A percentile compares a stretch with the other conserved stretches of the same genome.
Evolutionary conservation across 2,888 invertebrate genomes (phyloP).

Genomic region (Achlya flavicornis): DNA sequence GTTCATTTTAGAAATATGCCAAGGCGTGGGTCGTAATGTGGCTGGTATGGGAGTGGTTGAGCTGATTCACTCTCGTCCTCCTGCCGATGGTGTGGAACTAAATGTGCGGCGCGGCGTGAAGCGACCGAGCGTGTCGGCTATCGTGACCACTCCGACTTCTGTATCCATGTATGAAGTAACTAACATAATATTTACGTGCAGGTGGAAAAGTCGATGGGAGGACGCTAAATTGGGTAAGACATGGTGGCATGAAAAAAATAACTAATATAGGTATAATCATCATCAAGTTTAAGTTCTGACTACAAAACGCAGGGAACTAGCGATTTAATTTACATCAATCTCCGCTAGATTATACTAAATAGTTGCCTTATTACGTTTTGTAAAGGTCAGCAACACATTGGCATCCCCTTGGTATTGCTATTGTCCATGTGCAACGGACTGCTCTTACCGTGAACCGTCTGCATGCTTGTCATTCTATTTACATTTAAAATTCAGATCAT

Average conservation of each 20-base stretch:
- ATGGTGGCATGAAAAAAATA: slow-evolving; percentile 26
- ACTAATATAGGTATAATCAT: neutral
- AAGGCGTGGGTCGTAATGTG: slow-evolving; percentile 23
- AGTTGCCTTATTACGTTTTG: no score
- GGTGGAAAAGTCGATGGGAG: slow-evolving; percentile 20
- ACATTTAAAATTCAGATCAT: no score
- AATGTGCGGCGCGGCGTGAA: slow-evolving; percentile 47
- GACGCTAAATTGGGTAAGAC: slow-evolving; percentile 23
- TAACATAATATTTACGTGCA: slow-evolving; percentile 44
- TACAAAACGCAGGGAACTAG: slow-evolving; percentile 9
- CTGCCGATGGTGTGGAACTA: slow-evolving; percentile 64
- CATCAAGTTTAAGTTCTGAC: no score
- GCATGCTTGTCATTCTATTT: no score
- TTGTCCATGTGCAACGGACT: no score
- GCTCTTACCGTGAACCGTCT: no score
- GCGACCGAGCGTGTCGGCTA: slow-evolving; percentile 58
- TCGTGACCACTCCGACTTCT: slow-evolving; percentile 60
- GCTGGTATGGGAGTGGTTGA: slow-evolving; percentile 45
- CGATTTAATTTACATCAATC: slow-evolving; percentile 21
- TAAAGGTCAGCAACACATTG: no score
- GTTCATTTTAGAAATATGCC: slow-evolving; percentile 15
- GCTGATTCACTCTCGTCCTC: slow-evolving; percentile 74
- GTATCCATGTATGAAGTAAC: slow-evolving; percentile 41
- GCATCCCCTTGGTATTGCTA: no score
- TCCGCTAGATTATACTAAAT: no score